Percentiles rank a stretch among this genome's conserved stretches.
Conservation (phyloP, 2,797 vertebrate genomes). For the Acestrorhynchus altus region DNA sequence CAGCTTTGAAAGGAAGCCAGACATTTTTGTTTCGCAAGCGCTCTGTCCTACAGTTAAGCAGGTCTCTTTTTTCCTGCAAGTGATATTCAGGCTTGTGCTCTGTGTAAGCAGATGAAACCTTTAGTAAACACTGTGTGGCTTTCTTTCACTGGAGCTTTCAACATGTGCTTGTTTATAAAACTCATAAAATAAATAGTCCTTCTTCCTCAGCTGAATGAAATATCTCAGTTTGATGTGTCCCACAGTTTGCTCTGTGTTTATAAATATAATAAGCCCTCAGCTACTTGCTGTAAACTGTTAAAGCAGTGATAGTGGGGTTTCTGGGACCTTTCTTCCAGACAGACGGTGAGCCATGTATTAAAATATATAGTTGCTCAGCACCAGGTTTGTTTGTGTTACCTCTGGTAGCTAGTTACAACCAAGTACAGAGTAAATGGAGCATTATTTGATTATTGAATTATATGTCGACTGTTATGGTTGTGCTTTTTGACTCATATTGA, state of each 20-base stretch:
- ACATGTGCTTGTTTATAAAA: not conserved
- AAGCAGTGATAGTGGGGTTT: not conserved
- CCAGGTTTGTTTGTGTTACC: not conserved
- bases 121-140: not conserved
- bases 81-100: slow-evolving; percentile 5
- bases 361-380: not conserved
- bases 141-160: not conserved
- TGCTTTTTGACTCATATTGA: no score
- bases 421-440: no score
- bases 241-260: not conserved
- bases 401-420: no score
- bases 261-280: not conserved
- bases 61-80: not conserved
- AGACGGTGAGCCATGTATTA: not conserved
- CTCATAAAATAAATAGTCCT: not conserved
- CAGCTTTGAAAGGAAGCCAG: slow-evolving; percentile 47
- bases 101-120: slow-evolving; percentile 7
- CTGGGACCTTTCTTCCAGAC: not conserved
- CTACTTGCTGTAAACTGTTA: not conserved
- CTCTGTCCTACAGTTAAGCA: not conserved
- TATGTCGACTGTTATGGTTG: no score
- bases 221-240: not conserved
- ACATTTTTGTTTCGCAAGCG: slow-evolving; percentile 15
- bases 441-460: no score
- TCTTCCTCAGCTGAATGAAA: not conserved